These are phyloP conservation scores for Gila orcuttii DNA, from an alignment of 2,113 vertebrate genomes.

Conservation along the genomic window DNA sequence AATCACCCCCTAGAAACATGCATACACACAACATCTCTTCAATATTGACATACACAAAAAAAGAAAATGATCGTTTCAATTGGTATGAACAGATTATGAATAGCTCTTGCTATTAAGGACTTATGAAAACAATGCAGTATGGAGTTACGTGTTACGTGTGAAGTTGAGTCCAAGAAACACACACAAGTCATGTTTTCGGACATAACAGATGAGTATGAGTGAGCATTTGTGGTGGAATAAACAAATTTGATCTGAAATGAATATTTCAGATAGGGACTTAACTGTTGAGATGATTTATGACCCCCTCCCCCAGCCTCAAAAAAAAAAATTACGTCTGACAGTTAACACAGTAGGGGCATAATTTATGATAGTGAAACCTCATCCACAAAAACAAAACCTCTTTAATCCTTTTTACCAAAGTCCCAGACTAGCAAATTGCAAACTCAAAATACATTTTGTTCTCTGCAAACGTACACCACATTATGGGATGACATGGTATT, in stretches of 20 bases:
- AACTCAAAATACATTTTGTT: constrained; percentile 8
- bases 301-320: not conserved
- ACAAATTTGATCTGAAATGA: not conserved
- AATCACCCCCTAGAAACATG: not conserved
- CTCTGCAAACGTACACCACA: constrained; percentile 1
- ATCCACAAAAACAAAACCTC: not conserved
- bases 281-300: not conserved
- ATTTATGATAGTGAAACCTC: not conserved
- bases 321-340: not conserved
- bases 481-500: not conserved
- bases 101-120: constrained; percentile 41
- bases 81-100: constrained; percentile 21
- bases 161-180: not conserved
- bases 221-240: not conserved
- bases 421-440: not conserved
- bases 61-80: not conserved
- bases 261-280: not conserved
- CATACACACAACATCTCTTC: not conserved
- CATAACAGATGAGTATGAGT: not conserved
- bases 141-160: constrained; percentile 35
- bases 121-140: not conserved
- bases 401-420: not conserved
- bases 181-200: not conserved
- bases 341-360: not conserved
- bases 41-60: not conserved